Conservation (phyloP, 2,113 vertebrate species). For the Oophaga pumilio region DNA sequence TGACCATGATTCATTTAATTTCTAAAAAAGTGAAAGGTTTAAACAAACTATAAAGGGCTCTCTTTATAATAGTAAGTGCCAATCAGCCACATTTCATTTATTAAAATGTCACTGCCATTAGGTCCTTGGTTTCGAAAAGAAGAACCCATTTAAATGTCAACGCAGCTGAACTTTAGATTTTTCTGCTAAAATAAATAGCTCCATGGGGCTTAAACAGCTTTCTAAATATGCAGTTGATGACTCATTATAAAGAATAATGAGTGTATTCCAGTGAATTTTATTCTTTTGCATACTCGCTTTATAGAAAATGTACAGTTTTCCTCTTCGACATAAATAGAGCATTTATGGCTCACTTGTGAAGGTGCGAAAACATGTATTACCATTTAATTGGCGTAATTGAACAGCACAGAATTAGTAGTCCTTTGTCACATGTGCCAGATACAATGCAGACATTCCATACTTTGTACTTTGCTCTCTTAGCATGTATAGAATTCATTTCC, state of each 20-base stretch:
- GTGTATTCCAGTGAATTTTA: slow-evolving; percentile 14
- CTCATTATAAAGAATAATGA: slow-evolving; percentile 52
- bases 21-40: neutral
- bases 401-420: slow-evolving; percentile 22
- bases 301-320: slow-evolving; percentile 18
- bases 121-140: slow-evolving; percentile 35
- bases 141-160: slow-evolving; percentile 45
- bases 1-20: neutral
- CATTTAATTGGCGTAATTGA: slow-evolving; percentile 35
- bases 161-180: slow-evolving; percentile 49
- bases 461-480: slow-evolving; percentile 17
- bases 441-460: slow-evolving; percentile 2
- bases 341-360: slow-evolving; percentile 34
- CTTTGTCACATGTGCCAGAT: slow-evolving; percentile 27
- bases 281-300: neutral
- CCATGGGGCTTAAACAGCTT: slow-evolving; percentile 48
- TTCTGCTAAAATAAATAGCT: slow-evolving; percentile 47
- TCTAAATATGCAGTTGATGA: slow-evolving; percentile 48
- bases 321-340: slow-evolving; percentile 23
- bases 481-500: slow-evolving; percentile 41
- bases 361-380: slow-evolving; percentile 24
- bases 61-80: slow-evolving; percentile 33
- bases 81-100: slow-evolving; percentile 36
- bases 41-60: neutral
- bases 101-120: slow-evolving; percentile 46